Base-by-base conservation (phyloP, 2,113 vertebrate genomes). In the Labeo rohita region DNA sequence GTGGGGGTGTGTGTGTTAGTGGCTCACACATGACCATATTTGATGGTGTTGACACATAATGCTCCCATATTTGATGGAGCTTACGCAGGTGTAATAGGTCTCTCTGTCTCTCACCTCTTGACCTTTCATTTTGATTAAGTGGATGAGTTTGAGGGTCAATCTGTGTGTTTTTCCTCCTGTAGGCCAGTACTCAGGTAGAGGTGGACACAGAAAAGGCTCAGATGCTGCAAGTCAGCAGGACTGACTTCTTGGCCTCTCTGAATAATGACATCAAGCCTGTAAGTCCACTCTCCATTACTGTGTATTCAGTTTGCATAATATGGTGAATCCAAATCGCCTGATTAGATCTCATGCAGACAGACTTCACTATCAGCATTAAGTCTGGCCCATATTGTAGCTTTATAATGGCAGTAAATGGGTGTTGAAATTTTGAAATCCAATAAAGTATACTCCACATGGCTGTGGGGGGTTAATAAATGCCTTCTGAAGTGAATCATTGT, bases 241-340 rank as follows among this genome's bases (percentile, higher is more conserved):
- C 93, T 45, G 98, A 99, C 94, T 99, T 99, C 93, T 91, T 97
- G 83, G 94, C 95, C 0, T 97, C 98, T 36, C 88, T 99, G 93
- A 96, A 97, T 72, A 99, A 98, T 4, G 98, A 99, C 86, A 98
- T 99, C 93, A 99, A 99, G 90, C 98, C 98, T 2, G 98, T 99
- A 78, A 97, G 97, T 96, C 34, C 21, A 18, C n/a, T 56, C 4
- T 84, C 49, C 13, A 52, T 77, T 52, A 36, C 50, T 75, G 45
- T 75, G 6, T 12, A 49, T 49, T 75, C 72, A 49, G 72, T 75
- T 75, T 75, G 12, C 6, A 50, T 49, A 50, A 75, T 75, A 73
- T 45, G 39, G 10, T 73, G 39, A 45, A 5, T 50, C 10, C 2
- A 50, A 50, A 13, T 23, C 43, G 8, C 43, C 70, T 73, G 9